A percentile compares a stretch with the other conserved stretches of the same genome.
Evolutionary conservation across 2,888 invertebrate species (phyloP).

Genomic region (Scaptodrosophila latifasciaeformis): DNA sequence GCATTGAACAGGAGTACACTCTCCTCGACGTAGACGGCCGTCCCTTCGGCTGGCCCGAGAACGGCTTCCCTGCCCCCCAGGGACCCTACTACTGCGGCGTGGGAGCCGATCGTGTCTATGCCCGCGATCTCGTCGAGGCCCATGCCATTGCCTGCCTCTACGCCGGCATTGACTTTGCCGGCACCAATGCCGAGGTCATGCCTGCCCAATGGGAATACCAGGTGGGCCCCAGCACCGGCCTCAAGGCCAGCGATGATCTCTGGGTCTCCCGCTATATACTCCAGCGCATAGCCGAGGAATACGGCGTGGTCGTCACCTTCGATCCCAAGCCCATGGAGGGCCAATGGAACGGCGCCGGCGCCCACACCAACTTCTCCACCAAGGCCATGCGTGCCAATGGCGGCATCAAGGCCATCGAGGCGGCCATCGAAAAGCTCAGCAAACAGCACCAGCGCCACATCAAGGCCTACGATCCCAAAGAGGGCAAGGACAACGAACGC

Average conservation of each 20-base stretch:
- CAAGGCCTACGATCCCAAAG: slow-evolving; percentile 84
- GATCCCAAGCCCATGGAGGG: slow-evolving; percentile 80
- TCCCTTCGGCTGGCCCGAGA: slow-evolving; percentile 85
- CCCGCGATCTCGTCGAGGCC: slow-evolving; percentile 88
- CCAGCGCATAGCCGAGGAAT: slow-evolving; percentile 79
- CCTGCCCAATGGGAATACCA: slow-evolving; percentile 86
- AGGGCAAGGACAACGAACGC: slow-evolving; percentile 85
- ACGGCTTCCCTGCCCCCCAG: slow-evolving; percentile 81
- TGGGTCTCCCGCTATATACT: slow-evolving; percentile 80
- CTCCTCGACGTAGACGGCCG: slow-evolving; percentile 78
- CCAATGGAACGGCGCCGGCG: slow-evolving; percentile 96
- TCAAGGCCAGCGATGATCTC: slow-evolving; percentile 79
- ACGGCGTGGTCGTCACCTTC: slow-evolving; percentile 77
- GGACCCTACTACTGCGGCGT: slow-evolving; percentile 91
- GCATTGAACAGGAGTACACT: slow-evolving; percentile 82
- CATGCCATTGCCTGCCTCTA: slow-evolving; percentile 83
- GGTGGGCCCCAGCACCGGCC: slow-evolving; percentile 80
- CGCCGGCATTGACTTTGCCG: slow-evolving; percentile 85
- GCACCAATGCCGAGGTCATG: slow-evolving; percentile 89
- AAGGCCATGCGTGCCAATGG: slow-evolving; percentile 85
- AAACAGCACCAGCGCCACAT: slow-evolving; percentile 85
- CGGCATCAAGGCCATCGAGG: slow-evolving; percentile 82
- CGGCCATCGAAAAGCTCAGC: slow-evolving; percentile 84
- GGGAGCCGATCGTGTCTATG: slow-evolving; percentile 85
- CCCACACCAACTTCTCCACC: slow-evolving; percentile 94